Conservation (phyloP, 2,888 invertebrate genomes). For the Galerucella nymphaeae region DNA sequence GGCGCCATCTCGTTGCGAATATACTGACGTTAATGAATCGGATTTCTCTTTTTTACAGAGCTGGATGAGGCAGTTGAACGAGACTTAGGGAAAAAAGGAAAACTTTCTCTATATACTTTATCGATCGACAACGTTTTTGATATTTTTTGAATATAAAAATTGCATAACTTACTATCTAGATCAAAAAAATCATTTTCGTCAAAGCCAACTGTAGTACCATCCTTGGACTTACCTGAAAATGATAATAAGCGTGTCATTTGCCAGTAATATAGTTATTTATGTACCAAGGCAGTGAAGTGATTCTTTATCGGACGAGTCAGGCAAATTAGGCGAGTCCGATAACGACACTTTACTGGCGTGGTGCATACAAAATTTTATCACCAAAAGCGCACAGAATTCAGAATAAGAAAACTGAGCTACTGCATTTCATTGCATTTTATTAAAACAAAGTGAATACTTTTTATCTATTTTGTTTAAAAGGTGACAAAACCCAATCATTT, state of each 20-base stretch:
- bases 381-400: no score
- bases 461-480: no score
- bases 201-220: slow-evolving; percentile 29
- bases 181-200: slow-evolving; percentile 33
- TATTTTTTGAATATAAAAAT: neutral
- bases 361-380: no score
- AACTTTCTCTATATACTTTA: neutral
- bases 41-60: neutral
- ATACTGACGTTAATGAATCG: neutral
- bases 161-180: slow-evolving; percentile 43
- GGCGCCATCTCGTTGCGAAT: slow-evolving; percentile 1
- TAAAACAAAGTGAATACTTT: no score
- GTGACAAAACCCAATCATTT: no score
- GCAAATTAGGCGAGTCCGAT: no score
- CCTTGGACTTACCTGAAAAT: slow-evolving; percentile 49
- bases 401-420: no score
- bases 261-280: no score
- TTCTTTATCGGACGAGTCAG: no score
- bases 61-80: neutral
- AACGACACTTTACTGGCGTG: no score
- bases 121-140: neutral
- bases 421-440: no score
- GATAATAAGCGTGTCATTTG: slow-evolving; percentile 32
- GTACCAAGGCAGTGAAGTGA: no score
- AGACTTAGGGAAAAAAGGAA: neutral